Evolutionary conservation across 2,797 vertebrate species (phyloP).

Genomic region (Mormyrops boulengeri): DNA sequence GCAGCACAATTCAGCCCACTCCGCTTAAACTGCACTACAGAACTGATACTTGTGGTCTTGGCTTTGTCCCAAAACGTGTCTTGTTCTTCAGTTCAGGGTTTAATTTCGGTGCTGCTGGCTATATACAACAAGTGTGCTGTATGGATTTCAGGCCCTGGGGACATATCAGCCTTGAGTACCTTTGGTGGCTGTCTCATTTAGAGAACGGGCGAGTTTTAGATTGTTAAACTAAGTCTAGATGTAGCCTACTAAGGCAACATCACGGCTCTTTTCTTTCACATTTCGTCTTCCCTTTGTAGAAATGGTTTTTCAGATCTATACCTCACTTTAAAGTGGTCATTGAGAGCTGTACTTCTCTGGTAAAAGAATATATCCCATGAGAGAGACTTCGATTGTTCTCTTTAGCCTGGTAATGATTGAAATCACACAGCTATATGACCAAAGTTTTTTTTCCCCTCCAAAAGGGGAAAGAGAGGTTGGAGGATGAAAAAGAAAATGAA

Average conservation of each 20-base stretch:
- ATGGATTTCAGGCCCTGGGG: background rate
- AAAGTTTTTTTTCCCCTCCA: background rate
- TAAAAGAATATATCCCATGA: background rate
- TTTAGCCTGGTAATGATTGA: background rate
- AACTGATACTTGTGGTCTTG: background rate
- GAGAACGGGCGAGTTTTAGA: background rate
- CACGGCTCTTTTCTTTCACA: background rate
- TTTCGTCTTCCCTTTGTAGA: background rate
- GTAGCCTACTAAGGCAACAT: background rate
- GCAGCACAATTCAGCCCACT: background rate
- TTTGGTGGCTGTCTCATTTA: background rate
- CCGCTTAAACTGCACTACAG: background rate
- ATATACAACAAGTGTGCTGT: background rate
- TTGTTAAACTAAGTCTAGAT: background rate
- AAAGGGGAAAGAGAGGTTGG: background rate
- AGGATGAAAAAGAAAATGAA: background rate
- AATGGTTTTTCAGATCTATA: background rate
- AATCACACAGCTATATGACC: conserved; percentile 9
- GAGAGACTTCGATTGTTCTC: background rate
- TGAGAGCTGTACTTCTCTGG: background rate
- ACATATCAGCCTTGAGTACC: background rate
- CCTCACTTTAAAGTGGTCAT: conserved; percentile 5
- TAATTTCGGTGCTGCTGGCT: background rate
- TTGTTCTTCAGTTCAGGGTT: background rate
- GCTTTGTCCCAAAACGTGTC: background rate